A percentile compares a stretch with the other conserved stretches of the same genome.
Conservation (phyloP, 2,113 vertebrate genomes). For the Lampris incognitus region DNA sequence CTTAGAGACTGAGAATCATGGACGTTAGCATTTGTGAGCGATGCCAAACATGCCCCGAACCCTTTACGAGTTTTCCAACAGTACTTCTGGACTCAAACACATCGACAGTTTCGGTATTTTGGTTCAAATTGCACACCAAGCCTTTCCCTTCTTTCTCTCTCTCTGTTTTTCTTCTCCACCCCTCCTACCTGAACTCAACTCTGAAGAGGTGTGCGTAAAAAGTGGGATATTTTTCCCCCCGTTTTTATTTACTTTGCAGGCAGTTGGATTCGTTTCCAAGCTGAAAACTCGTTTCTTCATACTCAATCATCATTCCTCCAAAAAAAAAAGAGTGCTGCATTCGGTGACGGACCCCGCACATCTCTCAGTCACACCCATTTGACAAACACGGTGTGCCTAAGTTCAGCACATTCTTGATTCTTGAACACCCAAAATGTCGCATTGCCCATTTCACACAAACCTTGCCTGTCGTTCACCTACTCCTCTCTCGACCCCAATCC, state of each 20-base stretch:
- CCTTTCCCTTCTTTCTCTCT: no score
- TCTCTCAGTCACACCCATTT: conserved; percentile 48
- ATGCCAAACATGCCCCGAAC: conserved; percentile 25
- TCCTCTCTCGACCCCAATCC: conserved; percentile 1
- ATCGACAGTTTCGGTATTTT: neutral
- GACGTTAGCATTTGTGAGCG: neutral
- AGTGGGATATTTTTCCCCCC: no score
- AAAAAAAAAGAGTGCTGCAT: conserved; percentile 28
- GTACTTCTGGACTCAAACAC: neutral
- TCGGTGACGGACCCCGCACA: conserved; percentile 51
- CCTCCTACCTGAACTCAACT: no score
- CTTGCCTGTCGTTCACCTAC: no score
- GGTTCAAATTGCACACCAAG: no score
- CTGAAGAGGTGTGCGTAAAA: no score
- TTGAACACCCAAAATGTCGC: conserved; percentile 41
- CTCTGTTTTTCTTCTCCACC: no score
- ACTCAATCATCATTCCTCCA: conserved; percentile 39
- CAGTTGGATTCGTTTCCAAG: conserved; percentile 23
- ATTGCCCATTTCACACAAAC: conserved; percentile 55
- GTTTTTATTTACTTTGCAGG: neutral
- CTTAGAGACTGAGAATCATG: no score
- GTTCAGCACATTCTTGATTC: conserved; percentile 42
- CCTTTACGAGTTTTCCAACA: neutral
- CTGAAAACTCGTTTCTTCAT: neutral
- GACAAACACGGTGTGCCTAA: conserved; percentile 29